Evolutionary conservation across 2,113 vertebrate species (phyloP), one percentile per base, ranked within the genome.

Genomic region (Callionymus lyra): DNA sequence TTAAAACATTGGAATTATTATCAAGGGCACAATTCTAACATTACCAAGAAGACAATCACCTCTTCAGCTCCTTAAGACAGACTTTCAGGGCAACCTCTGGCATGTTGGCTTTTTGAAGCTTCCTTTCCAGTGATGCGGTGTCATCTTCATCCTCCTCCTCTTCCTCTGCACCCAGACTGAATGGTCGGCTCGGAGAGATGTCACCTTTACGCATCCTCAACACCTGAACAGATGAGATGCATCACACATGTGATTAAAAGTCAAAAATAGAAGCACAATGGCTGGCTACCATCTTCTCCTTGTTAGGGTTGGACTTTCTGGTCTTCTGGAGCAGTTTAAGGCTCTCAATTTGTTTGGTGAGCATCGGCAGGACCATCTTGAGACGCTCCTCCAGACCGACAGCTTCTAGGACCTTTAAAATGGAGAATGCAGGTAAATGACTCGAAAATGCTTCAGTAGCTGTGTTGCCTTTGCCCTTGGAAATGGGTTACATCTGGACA

Each of bases 131-230:
- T 35, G 83, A 67, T 8, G 87, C 65, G 2, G 79, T 82, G 56
- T 97, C 93, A 74, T 98, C 90, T 0, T 88, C 84, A 54, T 97
- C 91, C 21, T 96, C 94, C 1, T 95, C 92, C 0, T 94, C 95
- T 0, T 86, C 90, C 4, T 94, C 93, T 15, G 82, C 59, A 4
- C 84, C 86, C 16, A 85, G 63, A 21, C 60, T 81, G 64, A 88
- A 84, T 52, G 70, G 81, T 1, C 63, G 72, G 0, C 85, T 87
- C 2, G 88, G 80, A 53, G 91, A 69, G 10, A 86, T 83, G 9
- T 65, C 77, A 0, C 89, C 79, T 76, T 90, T 91, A 49, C 88
- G 85, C 34, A 82, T 76, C 0, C 88, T 79, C 44, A 92, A 65
- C 34, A 91, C 71, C 94, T 98, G 45, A 27, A 9, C n/a, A 32